phyloP scores from a whole-genome alignment of 2,113 vertebrate species.

The Psettodes erumei region DNA sequence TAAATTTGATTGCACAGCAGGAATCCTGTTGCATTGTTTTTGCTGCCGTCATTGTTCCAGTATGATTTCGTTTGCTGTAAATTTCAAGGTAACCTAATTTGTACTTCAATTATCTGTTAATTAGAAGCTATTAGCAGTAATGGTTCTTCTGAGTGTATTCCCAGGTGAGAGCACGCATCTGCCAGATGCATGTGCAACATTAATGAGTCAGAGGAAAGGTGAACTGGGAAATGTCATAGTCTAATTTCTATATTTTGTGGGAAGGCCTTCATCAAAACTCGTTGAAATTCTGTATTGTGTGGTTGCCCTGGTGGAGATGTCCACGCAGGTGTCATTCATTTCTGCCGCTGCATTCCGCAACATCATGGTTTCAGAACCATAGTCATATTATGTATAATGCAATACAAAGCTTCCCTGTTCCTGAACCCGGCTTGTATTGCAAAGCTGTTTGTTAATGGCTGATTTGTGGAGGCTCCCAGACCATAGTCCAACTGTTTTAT shows the following conservation, averaged over 20 bases:
- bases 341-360: neutral
- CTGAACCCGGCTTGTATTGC: neutral
- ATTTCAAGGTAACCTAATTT: neutral
- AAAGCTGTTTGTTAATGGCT: constrained; percentile 4
- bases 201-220: neutral
- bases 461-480: constrained; percentile 2
- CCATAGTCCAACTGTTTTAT: neutral
- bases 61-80: constrained; percentile 9
- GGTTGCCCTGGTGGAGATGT: neutral
- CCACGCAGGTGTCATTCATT: neutral
- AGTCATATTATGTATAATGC: neutral
- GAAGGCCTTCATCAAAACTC: neutral
- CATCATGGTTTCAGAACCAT: neutral
- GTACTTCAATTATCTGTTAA: neutral
- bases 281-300: neutral
- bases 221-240: neutral
- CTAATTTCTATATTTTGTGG: constrained; percentile 11
- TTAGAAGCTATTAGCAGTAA: neutral
- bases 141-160: neutral
- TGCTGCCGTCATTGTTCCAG: constrained; percentile 16
- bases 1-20: neutral
- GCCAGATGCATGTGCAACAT: constrained; percentile 7
- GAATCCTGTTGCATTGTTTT: constrained; percentile 9
- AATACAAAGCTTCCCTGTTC: neutral
- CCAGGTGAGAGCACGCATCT: neutral